Evolutionary conservation across 2,888 invertebrate species (phyloP).

Genomic region (Uloborus plumipes): DNA sequence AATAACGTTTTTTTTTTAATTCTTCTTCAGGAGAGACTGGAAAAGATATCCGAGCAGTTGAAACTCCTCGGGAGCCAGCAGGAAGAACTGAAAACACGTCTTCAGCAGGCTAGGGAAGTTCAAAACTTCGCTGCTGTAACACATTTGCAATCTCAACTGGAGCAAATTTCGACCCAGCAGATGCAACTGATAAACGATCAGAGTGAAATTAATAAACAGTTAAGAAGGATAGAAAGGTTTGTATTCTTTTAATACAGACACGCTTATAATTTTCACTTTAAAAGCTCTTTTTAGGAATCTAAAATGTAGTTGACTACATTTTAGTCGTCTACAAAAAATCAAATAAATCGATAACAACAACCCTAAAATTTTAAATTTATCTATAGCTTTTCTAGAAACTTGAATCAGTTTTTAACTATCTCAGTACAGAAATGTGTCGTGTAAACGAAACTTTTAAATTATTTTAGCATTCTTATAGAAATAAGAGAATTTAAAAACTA

Average conservation of each 20-base stretch:
- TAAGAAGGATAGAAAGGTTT: constrained; percentile 67
- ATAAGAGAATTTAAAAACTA: too few species aligned
- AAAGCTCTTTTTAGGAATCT: neutral
- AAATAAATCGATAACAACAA: too few species aligned
- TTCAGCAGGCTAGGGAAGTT: constrained; percentile 70
- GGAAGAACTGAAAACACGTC: constrained; percentile 72
- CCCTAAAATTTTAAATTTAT: neutral
- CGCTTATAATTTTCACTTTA: neutral
- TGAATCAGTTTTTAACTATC: too few species aligned
- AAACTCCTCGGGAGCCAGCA: constrained; percentile 69
- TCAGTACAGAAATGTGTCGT: too few species aligned
- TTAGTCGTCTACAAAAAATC: neutral
- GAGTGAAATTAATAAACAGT: constrained; percentile 71
- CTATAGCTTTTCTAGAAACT: neutral
- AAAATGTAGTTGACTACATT: neutral
- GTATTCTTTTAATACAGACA: neutral
- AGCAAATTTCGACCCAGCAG: constrained; percentile 71
- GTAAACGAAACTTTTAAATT: too few species aligned
- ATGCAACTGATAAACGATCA: constrained; percentile 73
- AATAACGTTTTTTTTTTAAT: neutral
- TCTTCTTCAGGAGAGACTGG: constrained; percentile 72
- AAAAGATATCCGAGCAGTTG: constrained; percentile 73
- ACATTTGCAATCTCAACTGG: constrained; percentile 71
- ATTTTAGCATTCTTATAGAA: too few species aligned
- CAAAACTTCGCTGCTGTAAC: constrained; percentile 70